Conservation (phyloP, 2,797 vertebrate species). For the Balearica regulorum region DNA sequence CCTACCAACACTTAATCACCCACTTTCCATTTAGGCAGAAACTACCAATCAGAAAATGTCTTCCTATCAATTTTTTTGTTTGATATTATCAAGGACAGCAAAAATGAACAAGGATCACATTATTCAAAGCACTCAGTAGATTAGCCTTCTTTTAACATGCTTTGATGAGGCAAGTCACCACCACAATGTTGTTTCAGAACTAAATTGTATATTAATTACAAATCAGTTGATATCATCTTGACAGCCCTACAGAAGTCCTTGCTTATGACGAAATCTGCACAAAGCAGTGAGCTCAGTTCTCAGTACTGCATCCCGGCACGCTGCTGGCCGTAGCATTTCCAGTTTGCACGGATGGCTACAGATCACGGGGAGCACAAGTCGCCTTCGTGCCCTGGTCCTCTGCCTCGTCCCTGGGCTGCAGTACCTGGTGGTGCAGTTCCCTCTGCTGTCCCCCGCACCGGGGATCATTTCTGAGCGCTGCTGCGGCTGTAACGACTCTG, state of each 20-base stretch:
- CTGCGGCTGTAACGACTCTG: neutral
- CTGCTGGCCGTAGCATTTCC: neutral
- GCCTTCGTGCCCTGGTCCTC: neutral
- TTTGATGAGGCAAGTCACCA: slow-evolving; percentile 42
- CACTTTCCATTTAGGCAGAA: slow-evolving; percentile 54
- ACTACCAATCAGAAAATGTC: slow-evolving; percentile 14
- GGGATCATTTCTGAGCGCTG: neutral
- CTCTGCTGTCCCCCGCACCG: neutral
- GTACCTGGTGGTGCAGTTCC: neutral
- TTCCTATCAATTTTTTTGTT: neutral
- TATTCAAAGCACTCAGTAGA: slow-evolving; percentile 20
- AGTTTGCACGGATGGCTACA: neutral
- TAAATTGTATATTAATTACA: neutral
- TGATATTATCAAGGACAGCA: slow-evolving; percentile 24
- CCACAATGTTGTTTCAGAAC: neutral
- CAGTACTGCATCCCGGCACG: neutral
- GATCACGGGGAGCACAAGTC: neutral
- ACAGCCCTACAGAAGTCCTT: neutral
- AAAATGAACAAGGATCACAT: slow-evolving; percentile 53
- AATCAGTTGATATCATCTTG: neutral
- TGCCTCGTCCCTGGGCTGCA: neutral
- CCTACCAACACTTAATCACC: slow-evolving; percentile 46
- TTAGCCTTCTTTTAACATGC: slow-evolving; percentile 18
- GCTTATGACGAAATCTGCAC: neutral
- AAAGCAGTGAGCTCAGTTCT: neutral